These are phyloP conservation scores for Planococcus citri DNA, from an alignment of 1,140 invertebrate genomes.

Conservation along the genomic window DNA sequence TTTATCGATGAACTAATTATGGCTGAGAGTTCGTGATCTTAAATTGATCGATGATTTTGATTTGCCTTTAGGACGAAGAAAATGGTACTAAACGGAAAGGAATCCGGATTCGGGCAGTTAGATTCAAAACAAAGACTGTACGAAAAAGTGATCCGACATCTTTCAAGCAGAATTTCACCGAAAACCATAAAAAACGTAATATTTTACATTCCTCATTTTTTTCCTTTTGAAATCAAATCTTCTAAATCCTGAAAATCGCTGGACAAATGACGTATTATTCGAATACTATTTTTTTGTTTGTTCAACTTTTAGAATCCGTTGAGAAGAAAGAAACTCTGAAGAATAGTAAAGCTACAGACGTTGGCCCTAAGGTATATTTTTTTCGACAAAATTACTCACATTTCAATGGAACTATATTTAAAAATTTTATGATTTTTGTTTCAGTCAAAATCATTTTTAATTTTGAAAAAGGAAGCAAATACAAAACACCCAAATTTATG, in stretches of 20 bases:
- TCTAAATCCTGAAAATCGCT: no score
- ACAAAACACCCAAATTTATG: not conserved
- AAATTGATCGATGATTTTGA: not conserved
- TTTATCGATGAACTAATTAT: no score
- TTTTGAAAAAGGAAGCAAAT: not conserved
- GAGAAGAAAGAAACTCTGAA: not conserved
- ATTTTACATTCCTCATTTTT: not conserved
- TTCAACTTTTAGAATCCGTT: no score
- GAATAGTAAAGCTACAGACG: not conserved
- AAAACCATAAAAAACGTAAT: not conserved
- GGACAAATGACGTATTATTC: no score
- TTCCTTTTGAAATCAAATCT: no score
- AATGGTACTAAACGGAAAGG: not conserved
- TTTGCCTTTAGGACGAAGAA: conserved; percentile 12
- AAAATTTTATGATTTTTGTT: not conserved
- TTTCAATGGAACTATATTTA: no score
- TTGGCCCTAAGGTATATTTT: not conserved
- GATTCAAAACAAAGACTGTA: not conserved
- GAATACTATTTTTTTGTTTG: no score
- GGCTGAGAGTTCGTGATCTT: not conserved
- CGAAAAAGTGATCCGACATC: not conserved
- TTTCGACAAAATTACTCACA: not conserved
- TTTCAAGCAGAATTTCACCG: not conserved
- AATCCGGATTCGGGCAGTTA: not conserved
- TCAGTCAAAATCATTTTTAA: not conserved